Conservation (phyloP, 2,113 vertebrate species). For the Oryzias javanicus region DNA sequence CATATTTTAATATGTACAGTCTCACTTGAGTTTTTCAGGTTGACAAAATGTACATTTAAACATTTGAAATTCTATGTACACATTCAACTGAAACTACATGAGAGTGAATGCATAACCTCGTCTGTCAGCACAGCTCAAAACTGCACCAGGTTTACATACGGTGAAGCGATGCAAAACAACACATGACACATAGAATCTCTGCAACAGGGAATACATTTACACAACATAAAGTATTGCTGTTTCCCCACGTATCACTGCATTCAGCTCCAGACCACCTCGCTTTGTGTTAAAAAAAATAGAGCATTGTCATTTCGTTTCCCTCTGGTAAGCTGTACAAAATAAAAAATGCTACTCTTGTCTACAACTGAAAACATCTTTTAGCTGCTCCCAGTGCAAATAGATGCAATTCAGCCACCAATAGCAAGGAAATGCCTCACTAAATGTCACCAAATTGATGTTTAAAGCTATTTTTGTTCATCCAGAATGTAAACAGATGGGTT, state of each 20-base stretch:
- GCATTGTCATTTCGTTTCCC: conserved; percentile 28
- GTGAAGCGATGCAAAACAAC: conserved; percentile 15
- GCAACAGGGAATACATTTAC: conserved; percentile 14
- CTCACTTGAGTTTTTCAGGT: conserved; percentile 38
- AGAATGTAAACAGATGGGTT: conserved; percentile 14
- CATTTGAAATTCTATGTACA: conserved; percentile 19
- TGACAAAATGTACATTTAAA: conserved; percentile 51
- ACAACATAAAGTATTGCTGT: too few relatives aligned
- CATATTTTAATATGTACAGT: conserved; percentile 58
- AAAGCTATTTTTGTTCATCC: conserved; percentile 15
- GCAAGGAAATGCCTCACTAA: conserved; percentile 19
- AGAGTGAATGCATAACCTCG: too few relatives aligned
- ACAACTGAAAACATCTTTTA: conserved; percentile 24
- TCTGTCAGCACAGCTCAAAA: too few relatives aligned
- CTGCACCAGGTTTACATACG: not conserved
- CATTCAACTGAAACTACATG: not conserved
- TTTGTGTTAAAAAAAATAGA: conserved; percentile 7
- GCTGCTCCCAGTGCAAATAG: conserved; percentile 33
- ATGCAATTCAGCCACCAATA: conserved; percentile 38
- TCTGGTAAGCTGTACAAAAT: conserved; percentile 31
- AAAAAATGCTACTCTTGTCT: conserved; percentile 33
- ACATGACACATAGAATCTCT: conserved; percentile 16
- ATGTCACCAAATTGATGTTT: conserved; percentile 21
- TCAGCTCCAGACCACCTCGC: not conserved
- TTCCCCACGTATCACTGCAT: too few relatives aligned